Conservation (phyloP, 2,797 vertebrate genomes). For the Rhinoraja longicauda region DNA sequence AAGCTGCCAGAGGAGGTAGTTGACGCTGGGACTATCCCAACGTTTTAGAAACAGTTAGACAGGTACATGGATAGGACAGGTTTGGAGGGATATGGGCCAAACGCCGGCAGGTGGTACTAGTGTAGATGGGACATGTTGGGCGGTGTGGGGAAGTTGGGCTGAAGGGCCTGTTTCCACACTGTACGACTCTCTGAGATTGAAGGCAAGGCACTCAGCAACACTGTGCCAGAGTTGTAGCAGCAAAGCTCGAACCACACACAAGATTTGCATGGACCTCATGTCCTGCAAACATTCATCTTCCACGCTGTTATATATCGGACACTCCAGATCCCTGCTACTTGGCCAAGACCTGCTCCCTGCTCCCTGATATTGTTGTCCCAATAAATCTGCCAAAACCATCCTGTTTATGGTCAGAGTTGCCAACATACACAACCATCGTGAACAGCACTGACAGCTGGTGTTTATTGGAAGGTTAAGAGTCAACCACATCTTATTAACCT, state of each 20-base stretch:
- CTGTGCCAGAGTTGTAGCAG: not conserved
- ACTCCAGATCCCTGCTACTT: not conserved
- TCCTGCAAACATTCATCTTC: not conserved
- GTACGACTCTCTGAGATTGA: not conserved
- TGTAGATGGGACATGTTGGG: too few species aligned
- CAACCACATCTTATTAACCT: not conserved
- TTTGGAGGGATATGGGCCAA: too few species aligned
- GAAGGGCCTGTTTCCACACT: too few species aligned
- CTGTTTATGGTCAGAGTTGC: not conserved
- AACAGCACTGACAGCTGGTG: not conserved
- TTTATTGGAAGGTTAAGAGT: not conserved
- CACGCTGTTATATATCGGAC: not conserved
- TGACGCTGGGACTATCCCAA: too few species aligned
- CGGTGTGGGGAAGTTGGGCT: too few species aligned
- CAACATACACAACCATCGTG: not conserved
- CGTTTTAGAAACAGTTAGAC: too few species aligned
- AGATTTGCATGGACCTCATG: too few species aligned
- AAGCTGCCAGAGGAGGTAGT: too few species aligned
- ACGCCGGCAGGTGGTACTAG: too few species aligned
- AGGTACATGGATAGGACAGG: too few species aligned
- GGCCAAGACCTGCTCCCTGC: not conserved
- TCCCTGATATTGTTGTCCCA: not conserved
- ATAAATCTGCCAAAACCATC: not conserved
- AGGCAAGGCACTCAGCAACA: not conserved
- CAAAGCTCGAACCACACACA: too few species aligned